Conservation (phyloP, 1,140 invertebrate genomes). For the Frieseomelitta varia region DNA sequence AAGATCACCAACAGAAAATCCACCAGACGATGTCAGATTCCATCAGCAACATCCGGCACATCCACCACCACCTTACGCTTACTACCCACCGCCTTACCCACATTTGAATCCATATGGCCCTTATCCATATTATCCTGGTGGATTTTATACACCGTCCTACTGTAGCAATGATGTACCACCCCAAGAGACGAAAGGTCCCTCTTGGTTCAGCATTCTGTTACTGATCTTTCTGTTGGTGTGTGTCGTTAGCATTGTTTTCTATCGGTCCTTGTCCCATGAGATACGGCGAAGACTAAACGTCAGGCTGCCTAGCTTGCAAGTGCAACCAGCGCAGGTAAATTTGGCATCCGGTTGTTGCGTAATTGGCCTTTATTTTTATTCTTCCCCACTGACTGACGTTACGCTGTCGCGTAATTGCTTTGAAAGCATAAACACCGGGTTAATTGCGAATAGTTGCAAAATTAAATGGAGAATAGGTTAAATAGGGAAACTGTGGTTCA, state of each 20-base stretch:
- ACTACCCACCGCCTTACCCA: slow-evolving; percentile 43
- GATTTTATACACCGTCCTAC: slow-evolving; percentile 42
- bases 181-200: slow-evolving; percentile 25
- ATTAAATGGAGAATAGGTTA: not conserved
- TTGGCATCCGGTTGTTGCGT: not conserved
- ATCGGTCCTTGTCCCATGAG: slow-evolving; percentile 43
- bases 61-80: slow-evolving; percentile 32
- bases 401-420: not conserved
- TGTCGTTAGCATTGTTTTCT: slow-evolving; percentile 26
- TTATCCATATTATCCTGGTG: slow-evolving; percentile 39
- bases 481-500: not conserved
- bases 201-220: slow-evolving; percentile 41
- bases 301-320: slow-evolving; percentile 27
- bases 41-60: slow-evolving; percentile 25
- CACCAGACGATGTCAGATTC: slow-evolving; percentile 9
- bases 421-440: not conserved
- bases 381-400: not conserved
- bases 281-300: slow-evolving; percentile 34
- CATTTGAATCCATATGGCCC: slow-evolving; percentile 44
- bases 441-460: not conserved
- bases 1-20: not conserved
- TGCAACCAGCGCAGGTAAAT: slow-evolving; percentile 56
- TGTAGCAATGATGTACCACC: slow-evolving; percentile 16
- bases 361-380: slow-evolving; percentile 19
- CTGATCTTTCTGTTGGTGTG: slow-evolving; percentile 26